Percentiles rank a stretch among this genome's conserved stretches.
These are phyloP conservation scores for Rhagonycha fulva DNA, from an alignment of 2,888 invertebrate species.

Conservation along the genomic window DNA sequence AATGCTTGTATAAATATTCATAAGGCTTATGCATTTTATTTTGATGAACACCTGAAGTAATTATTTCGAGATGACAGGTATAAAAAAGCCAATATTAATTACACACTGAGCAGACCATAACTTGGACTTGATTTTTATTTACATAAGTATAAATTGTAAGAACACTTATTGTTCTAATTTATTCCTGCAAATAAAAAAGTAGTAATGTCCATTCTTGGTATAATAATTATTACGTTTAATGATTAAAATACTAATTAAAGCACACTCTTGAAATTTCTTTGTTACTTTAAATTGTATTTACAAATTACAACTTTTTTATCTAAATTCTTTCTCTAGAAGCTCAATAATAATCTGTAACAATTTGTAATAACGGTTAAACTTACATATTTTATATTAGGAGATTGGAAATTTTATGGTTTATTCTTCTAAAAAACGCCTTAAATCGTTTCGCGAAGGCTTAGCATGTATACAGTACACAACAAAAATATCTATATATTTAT, in stretches of 20 bases:
- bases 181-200: neutral
- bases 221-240: neutral
- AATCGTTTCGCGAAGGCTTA: no score
- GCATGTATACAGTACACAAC: no score
- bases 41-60: conserved; percentile 52
- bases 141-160: conserved; percentile 3
- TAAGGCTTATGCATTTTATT: conserved; percentile 43
- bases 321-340: neutral
- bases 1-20: conserved; percentile 50
- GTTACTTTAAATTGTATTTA: neutral
- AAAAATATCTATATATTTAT: no score
- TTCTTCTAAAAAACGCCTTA: no score
- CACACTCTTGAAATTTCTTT: neutral
- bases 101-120: conserved; percentile 13
- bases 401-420: no score
- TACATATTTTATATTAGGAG: no score
- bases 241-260: neutral
- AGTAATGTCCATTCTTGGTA: neutral
- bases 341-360: neutral
- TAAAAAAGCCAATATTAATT: conserved; percentile 26
- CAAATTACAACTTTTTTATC: no score
- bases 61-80: conserved; percentile 49
- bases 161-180: conserved; percentile 14
- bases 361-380: no score
- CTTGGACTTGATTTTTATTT: neutral